These are phyloP conservation scores for Troglohyphantes excavatus DNA, from an alignment of 2,888 invertebrate species.

Conservation along the genomic window DNA sequence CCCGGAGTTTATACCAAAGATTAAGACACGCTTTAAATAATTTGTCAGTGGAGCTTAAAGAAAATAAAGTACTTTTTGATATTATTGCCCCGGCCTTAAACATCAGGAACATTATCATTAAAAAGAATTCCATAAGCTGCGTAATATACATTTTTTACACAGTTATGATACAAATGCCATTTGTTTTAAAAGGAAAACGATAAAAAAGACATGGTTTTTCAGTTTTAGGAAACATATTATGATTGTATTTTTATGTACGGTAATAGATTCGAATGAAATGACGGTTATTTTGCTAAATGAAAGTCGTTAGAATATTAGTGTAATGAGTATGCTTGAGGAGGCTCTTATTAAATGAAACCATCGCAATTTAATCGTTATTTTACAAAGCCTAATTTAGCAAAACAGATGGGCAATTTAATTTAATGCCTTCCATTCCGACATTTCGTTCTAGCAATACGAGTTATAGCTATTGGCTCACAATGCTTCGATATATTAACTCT, in stretches of 20 bases:
- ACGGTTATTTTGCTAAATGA: conserved; percentile 54
- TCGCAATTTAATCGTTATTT: conserved; percentile 47
- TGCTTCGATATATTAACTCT: neutral
- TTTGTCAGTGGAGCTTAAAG: neutral
- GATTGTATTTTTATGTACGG: conserved; percentile 36
- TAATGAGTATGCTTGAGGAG: conserved; percentile 37
- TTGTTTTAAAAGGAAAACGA: neutral
- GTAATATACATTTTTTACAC: neutral
- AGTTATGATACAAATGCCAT: neutral
- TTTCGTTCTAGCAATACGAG: conserved; percentile 2
- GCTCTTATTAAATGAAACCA: conserved; percentile 45
- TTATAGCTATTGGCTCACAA: neutral
- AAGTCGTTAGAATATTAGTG: conserved; percentile 40
- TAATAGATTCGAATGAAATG: conserved; percentile 59
- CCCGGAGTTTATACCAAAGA: neutral
- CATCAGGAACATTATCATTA: conserved; percentile 46
- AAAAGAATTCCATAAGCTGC: conserved; percentile 18
- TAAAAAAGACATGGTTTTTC: no score
- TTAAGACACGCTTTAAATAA: neutral
- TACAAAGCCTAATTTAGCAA: conserved; percentile 48
- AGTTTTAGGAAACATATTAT: conserved; percentile 4
- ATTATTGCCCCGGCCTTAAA: conserved; percentile 16
- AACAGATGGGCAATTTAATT: conserved; percentile 48
- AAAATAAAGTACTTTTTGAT: conserved; percentile 46
- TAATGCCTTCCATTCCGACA: conserved; percentile 43